Evolutionary conservation across 2,888 invertebrate genomes (phyloP), one percentile per base, ranked within the genome.

Genomic region (Eilema caniola): DNA sequence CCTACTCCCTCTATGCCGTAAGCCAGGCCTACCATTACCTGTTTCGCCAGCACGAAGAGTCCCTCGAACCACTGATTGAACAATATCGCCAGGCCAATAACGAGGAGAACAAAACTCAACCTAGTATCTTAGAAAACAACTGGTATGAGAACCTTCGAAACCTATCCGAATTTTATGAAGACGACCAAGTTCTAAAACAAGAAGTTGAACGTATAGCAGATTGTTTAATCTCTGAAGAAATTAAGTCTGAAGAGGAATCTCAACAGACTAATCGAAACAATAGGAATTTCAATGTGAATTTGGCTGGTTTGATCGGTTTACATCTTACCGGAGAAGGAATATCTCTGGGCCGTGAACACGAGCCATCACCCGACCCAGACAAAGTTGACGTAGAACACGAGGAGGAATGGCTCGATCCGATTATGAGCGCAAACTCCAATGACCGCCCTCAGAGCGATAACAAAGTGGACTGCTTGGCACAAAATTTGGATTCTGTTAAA

Each of bases 121-220:
- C 85, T 60, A 92, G 92, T 78, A 81, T 92, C 65, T 85, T 93
- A 70, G 89, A 88, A 67, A 88, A 88, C 70, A 88, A 89, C 83
- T 92, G 92, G 91, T 90, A 87, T 79, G 92, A 95, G 65, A 92
- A 93, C 70, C 90, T 95, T 41, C 90, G 92, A 72, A 90, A 94
- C 66, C 90, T 96, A 72, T 90, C 95, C 20, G 93, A 96, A 79
- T 96, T 93, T 83, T 96, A 95, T 83, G 96, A 95, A 66, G 94
- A 95, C 81, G 95, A 96, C 82, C 91, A 88, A 75, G 81, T 83
- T 56, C 83, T 95, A 82, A 88, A 87, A 74, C 81, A 89, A 79
- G 90, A 93, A 82, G 89, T 95, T 28, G 92, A 93, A 82, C 88
- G 83, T 23, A 90, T 95, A 78, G 90, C 92, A 59, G 92, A 95